A percentile compares a stretch with the other conserved stretches of the same genome.
These are phyloP conservation scores for Ptychochromis oligacanthus DNA, from an alignment of 2,113 vertebrate species.

Conservation along the genomic window DNA sequence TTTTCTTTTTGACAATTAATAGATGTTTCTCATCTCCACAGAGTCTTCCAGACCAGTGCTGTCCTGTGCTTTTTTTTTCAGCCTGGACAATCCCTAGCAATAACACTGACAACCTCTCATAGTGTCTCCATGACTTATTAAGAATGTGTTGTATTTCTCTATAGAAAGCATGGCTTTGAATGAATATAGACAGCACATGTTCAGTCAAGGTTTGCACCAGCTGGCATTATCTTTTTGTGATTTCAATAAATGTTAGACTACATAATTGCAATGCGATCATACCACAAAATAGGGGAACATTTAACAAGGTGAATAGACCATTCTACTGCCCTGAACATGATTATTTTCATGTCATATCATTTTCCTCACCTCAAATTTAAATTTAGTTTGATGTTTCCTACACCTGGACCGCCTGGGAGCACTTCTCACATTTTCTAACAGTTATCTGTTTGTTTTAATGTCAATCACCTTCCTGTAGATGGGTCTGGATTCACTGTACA, in stretches of 20 bases:
- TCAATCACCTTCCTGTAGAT: conserved; percentile 29
- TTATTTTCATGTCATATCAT: conserved; percentile 23
- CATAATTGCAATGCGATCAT: background rate
- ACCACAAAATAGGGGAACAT: background rate
- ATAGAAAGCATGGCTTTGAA: conserved; percentile 18
- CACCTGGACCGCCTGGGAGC: conserved; percentile 31
- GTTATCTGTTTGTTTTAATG: conserved; percentile 34
- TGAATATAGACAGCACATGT: background rate
- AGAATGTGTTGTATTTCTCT: conserved; percentile 13
- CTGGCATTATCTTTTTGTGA: background rate
- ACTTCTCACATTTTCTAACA: background rate
- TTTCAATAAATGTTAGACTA: background rate
- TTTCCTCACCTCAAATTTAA: background rate
- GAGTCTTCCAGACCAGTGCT: conserved; percentile 35
- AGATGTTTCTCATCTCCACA: conserved; percentile 51
- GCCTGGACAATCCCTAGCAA: conserved; percentile 9
- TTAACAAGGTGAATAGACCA: background rate
- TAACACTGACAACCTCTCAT: conserved; percentile 31
- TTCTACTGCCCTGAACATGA: background rate
- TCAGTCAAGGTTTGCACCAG: background rate
- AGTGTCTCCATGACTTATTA: conserved; percentile 29
- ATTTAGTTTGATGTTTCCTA: conserved; percentile 32
- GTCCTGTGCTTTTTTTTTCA: conserved; percentile 32
- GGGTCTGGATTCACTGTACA: background rate
- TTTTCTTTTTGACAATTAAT: conserved; percentile 62